Evolutionary conservation across 2,797 vertebrate species (phyloP), one percentile per base, ranked within the genome.

Genomic region (Protonibea diacanthus): DNA sequence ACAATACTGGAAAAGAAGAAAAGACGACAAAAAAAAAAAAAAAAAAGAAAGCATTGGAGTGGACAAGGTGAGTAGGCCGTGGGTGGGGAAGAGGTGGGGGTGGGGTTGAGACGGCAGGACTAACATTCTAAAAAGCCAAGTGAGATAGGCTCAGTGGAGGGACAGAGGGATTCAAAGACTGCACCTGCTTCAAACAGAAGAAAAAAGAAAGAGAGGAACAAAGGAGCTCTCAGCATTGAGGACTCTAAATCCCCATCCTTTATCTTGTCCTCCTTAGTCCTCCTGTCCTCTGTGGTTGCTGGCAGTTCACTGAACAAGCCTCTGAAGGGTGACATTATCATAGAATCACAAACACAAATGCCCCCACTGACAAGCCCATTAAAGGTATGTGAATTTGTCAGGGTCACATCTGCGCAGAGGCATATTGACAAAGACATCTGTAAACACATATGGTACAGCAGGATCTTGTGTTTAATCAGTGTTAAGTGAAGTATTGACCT

Each of bases 161-260:
- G 78, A 89, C 63, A 10, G 72, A 44, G 71, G 76, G 86, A 84
- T 89, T 84, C 57, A 60, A 40, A 76, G 55, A 62, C 71, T 45
- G 71, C 76, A 82, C 73, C 84, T 75, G 71, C 71, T 85, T 88
- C 72, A 86, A 75, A 81, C 55, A 56, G 51, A 74, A 56, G 80
- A 55, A 60, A 55, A 56, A 71, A 20, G 47, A 38, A 40, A 56
- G 42, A 60, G 62, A 80, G 59, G 60, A 82, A 85, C 65, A 85
- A 83, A 84, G 68, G 65, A 85, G 70, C 63, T 58, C 52, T 83
- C 21, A 65, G 83, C 68, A 71, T 53, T 25, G 25, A 80, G 66
- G 59, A 84, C 81, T 84, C 64, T 72, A 87, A 86, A 90, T 88
- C 73, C 78, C 49, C 14, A 72, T 87, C 78, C 77, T 89, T 87